These are phyloP conservation scores for Pterophyllum scalare DNA, from an alignment of 2,113 vertebrate genomes.

Conservation along the genomic window DNA sequence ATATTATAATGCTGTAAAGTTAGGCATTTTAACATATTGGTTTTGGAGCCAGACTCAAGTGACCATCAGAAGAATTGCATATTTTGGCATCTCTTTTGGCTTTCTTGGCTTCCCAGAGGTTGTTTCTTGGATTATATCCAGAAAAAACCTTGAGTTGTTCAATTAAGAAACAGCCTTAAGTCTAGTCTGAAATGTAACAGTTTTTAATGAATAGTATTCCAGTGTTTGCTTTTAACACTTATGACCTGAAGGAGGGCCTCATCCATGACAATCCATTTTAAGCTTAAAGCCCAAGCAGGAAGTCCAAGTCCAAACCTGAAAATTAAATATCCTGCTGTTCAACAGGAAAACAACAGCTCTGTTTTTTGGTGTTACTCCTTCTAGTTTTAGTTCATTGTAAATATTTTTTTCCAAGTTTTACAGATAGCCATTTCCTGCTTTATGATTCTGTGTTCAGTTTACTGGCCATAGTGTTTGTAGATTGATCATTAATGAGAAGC, in stretches of 20 bases:
- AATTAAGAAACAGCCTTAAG: not conserved
- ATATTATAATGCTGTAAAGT: not conserved
- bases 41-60: not conserved
- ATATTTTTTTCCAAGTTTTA: constrained; percentile 21
- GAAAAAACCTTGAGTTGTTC: not conserved
- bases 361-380: not conserved
- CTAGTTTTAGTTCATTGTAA: constrained; percentile 46
- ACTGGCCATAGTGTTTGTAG: constrained; percentile 17
- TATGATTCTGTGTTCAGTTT: constrained; percentile 1
- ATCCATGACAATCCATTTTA: constrained; percentile 52
- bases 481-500: constrained; percentile 18
- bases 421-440: constrained; percentile 33
- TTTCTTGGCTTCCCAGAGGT: not conserved
- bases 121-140: not conserved
- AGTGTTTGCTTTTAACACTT: not conserved
- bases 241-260: constrained; percentile 48
- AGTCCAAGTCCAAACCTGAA: too few relatives aligned
- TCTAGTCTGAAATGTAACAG: not conserved
- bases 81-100: not conserved
- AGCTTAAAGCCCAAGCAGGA: constrained; percentile 18
- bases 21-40: not conserved
- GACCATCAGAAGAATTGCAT: too few relatives aligned
- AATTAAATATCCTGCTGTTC: constrained; percentile 15
- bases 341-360: constrained; percentile 21
- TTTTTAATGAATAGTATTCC: not conserved